Evolutionary conservation across 2,888 invertebrate genomes (phyloP).

Genomic region (Heteropelma amictum): DNA sequence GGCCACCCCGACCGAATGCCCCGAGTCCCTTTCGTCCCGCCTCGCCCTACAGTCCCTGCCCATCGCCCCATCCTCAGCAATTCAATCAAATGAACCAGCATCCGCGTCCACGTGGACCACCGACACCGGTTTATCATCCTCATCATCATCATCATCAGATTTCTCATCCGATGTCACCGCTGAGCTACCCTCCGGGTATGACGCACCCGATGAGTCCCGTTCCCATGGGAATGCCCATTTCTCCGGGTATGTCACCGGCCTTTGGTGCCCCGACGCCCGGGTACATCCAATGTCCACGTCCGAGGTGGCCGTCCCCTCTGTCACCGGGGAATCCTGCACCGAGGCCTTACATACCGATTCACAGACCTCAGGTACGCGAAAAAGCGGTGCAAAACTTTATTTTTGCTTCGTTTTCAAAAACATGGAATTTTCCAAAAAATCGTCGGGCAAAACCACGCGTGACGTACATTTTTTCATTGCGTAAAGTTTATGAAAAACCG

Average conservation of each 20-base stretch:
- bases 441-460: no score
- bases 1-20: conserved; percentile 80
- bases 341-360: conserved; percentile 79
- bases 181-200: conserved; percentile 79
- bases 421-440: no score
- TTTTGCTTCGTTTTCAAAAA: neutral
- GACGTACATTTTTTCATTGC: no score
- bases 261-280: conserved; percentile 77
- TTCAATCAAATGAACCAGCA: conserved; percentile 40
- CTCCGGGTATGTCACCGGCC: conserved; percentile 82
- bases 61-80: conserved; percentile 62
- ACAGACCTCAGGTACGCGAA: conserved; percentile 64
- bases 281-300: conserved; percentile 83
- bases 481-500: no score
- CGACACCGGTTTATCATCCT: conserved; percentile 62
- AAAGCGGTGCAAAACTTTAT: no score
- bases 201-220: conserved; percentile 77
- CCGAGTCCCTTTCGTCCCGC: conserved; percentile 85
- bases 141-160: conserved; percentile 57
- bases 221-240: conserved; percentile 83
- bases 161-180: conserved; percentile 78
- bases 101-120: conserved; percentile 60
- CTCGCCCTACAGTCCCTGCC: conserved; percentile 87
- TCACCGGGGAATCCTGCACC: conserved; percentile 77
- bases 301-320: conserved; percentile 82